Conservation (phyloP, 2,113 vertebrate species). For the Sceloporus undulatus region DNA sequence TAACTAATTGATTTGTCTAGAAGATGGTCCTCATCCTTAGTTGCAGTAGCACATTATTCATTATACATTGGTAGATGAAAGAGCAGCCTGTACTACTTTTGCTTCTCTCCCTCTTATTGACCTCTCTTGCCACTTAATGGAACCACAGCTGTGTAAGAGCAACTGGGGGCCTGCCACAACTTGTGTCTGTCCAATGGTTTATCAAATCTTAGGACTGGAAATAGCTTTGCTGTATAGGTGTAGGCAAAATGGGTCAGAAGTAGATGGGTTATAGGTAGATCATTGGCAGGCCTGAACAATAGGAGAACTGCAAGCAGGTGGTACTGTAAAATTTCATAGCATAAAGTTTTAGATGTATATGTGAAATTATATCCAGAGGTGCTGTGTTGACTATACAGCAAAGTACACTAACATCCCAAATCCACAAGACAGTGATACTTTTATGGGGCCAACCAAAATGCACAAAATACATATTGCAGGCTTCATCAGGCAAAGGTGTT, state of each 20-base stretch:
- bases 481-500: too few relatives aligned
- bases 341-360: not conserved
- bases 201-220: not conserved
- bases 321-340: too few relatives aligned
- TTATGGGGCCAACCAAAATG: too few relatives aligned
- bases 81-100: not conserved
- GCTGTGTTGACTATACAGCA: too few relatives aligned
- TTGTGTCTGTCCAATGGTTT: not conserved
- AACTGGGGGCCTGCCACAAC: not conserved
- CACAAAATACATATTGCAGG: too few relatives aligned
- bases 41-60: too few relatives aligned
- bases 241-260: not conserved
- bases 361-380: too few relatives aligned
- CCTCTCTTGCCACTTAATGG: not conserved
- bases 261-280: not conserved
- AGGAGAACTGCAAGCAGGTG: not conserved
- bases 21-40: not conserved
- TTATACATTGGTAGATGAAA: not conserved
- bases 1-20: too few relatives aligned
- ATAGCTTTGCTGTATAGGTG: not conserved
- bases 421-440: too few relatives aligned
- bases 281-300: not conserved
- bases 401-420: too few relatives aligned
- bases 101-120: not conserved
- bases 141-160: not conserved